Evolutionary conservation across 2,797 vertebrate species (phyloP), one percentile per base, ranked within the genome.

Genomic region (Pseudocheirus occidentalis): DNA sequence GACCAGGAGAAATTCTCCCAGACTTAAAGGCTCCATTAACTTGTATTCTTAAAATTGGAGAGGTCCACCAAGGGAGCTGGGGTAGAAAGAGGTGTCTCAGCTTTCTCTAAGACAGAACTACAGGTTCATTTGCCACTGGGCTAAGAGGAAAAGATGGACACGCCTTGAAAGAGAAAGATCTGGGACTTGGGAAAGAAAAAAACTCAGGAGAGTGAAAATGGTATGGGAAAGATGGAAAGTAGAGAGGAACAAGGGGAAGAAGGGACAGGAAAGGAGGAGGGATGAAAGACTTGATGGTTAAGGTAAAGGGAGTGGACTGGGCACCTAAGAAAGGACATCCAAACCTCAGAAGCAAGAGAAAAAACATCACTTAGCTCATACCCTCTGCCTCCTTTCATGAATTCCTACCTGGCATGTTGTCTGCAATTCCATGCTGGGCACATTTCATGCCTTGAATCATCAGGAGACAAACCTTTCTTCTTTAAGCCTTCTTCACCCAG

Each of bases 401-500:
- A 87, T 87, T 50, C 73, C 7, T 87, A 87, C 73, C 73, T 27
- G 24, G 40, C 24, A 27, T 50, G 7, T 27, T 81, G 66, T 81
- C 27, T 50, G 73, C 0, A 1, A 12, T 50, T 50, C 73, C 40
- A 16, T 87, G 10, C 31, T 87, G 40, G 10, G 40, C 40, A 87
- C 9, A 87, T 87, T 81, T 99, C 99, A 0, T 99, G 98, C 95
- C 99, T 99, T 94, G 99, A 99, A 1, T 99, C 98, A 93, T 99
- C 99, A 0, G 99, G 99, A 0, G 99, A 99, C 97, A 99, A 98
- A 27, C 99, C 98, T 95, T 99, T 98, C 98, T 99, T 99, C 98
- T 99, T 99, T 97, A 98, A 99, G 97, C 99, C 99, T 12, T 98
- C 98, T 97, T 99, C 99, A 0, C 99, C 99, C 40, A 99, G 98